A percentile compares a stretch with the other conserved stretches of the same genome.
Conservation (phyloP, 2,113 vertebrate species). For the Sakesphorus luctuosus region DNA sequence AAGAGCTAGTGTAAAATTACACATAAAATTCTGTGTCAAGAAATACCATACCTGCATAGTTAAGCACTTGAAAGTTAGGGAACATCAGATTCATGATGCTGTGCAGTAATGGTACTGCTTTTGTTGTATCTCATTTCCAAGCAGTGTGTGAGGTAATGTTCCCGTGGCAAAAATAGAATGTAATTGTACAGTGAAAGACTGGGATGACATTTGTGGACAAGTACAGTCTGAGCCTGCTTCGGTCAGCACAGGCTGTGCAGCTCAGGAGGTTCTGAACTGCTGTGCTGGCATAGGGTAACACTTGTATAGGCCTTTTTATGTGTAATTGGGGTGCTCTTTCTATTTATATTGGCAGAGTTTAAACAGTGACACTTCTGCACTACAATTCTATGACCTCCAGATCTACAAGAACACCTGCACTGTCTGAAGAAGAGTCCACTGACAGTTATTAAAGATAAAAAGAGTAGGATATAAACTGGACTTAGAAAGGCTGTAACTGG, state of each 20-base stretch:
- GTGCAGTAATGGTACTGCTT: not conserved
- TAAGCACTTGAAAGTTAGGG: not conserved
- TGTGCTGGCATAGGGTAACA: not conserved
- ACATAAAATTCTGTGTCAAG: not conserved
- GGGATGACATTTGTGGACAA: not conserved
- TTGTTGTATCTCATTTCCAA: not conserved
- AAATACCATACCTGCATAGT: not conserved
- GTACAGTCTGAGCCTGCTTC: not conserved
- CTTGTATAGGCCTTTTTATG: not conserved
- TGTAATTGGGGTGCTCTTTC: not conserved
- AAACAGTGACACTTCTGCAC: not conserved
- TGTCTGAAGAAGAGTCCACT: not conserved
- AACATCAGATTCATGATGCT: not conserved
- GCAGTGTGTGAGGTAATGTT: not conserved
- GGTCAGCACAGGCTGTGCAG: not conserved
- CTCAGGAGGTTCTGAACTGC: not conserved
- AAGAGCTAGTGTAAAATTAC: slow-evolving; percentile 22
- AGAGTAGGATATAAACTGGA: not conserved
- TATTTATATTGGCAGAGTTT: not conserved
- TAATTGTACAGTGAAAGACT: not conserved
- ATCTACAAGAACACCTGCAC: not conserved
- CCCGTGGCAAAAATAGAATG: not conserved
- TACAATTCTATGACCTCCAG: not conserved
- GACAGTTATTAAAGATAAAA: not conserved
- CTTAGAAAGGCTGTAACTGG: not conserved